A percentile compares a stretch with the other conserved stretches of the same genome.
phyloP scores from a whole-genome alignment of 2,797 vertebrate species.

The Loriculus beryllinus region DNA sequence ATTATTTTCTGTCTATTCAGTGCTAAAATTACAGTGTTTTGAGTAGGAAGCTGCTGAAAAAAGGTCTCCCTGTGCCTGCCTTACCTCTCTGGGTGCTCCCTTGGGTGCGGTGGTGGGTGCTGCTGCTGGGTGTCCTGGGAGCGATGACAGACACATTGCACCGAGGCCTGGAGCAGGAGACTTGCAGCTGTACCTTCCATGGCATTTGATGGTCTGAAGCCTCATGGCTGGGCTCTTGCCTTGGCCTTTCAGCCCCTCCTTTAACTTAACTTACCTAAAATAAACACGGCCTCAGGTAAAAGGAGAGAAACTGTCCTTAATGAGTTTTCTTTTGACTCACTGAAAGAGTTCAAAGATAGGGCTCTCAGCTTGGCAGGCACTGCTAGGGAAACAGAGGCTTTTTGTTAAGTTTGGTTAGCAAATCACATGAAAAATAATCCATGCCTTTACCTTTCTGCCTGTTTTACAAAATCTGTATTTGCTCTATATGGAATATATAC shows the following conservation, averaged over 20 bases:
- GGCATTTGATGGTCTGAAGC: not conserved
- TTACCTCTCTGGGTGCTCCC: conserved; percentile 34
- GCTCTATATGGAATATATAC: not conserved
- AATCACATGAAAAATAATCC: not conserved
- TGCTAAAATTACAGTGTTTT: rapidly evolving
- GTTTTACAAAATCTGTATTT: not conserved
- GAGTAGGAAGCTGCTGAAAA: not conserved
- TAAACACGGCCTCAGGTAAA: conserved; percentile 44
- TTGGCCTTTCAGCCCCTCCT: conserved; percentile 5
- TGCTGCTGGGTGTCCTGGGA: not conserved
- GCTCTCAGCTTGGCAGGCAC: not conserved
- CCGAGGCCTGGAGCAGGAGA: not conserved
- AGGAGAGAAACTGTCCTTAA: not conserved
- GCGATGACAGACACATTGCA: not conserved
- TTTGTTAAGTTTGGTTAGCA: not conserved
- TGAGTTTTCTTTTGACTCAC: not conserved
- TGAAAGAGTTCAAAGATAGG: not conserved
- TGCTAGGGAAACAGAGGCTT: not conserved
- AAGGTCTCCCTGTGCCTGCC: not conserved
- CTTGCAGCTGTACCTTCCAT: conserved; percentile 36
- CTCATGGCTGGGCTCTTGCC: not conserved
- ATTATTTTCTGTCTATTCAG: rapidly evolving
- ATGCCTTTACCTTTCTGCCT: not conserved
- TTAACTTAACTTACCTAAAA: conserved; percentile 6
- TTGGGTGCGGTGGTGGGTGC: not conserved